Evolutionary conservation across 2,797 vertebrate genomes (phyloP).

Genomic region (Gastrophryne carolinensis): DNA sequence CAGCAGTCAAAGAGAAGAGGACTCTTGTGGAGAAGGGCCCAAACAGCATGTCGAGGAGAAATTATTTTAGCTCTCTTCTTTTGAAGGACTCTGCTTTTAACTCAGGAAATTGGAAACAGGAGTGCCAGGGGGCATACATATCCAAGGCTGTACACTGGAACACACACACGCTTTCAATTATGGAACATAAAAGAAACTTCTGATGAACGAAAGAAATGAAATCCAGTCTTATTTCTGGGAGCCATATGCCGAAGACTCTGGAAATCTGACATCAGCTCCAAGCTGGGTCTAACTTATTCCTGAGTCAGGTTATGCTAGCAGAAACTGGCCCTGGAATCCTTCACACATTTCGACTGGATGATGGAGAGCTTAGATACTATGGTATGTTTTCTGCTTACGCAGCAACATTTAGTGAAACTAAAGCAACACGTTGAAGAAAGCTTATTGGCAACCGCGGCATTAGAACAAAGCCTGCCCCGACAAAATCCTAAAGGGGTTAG

Average conservation of each 20-base stretch:
- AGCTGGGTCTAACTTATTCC: slow-evolving; percentile 55
- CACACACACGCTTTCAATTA: slow-evolving; percentile 82
- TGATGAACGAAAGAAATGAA: slow-evolving; percentile 76
- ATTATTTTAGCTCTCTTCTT: slow-evolving; percentile 85
- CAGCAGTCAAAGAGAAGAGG: slow-evolving; percentile 62
- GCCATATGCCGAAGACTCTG: slow-evolving; percentile 69
- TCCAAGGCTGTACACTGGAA: slow-evolving; percentile 77
- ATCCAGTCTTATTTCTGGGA: slow-evolving; percentile 69
- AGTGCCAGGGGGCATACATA: slow-evolving; percentile 88
- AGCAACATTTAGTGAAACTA: slow-evolving; percentile 4
- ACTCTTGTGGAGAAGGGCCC: slow-evolving; percentile 64
- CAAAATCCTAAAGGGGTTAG: no score
- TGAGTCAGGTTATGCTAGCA: slow-evolving; percentile 61
- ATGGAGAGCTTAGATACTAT: slow-evolving; percentile 13
- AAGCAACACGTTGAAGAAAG: neutral
- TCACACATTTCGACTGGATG: slow-evolving; percentile 52
- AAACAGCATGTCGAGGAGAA: slow-evolving; percentile 81
- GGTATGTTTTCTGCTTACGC: slow-evolving; percentile 8
- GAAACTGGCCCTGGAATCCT: slow-evolving; percentile 54
- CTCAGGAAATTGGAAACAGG: slow-evolving; percentile 97
- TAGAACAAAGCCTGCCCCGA: neutral
- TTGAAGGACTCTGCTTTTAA: slow-evolving; percentile 95
- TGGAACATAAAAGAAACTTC: slow-evolving; percentile 88
- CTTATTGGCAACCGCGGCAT: neutral
- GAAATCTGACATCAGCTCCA: slow-evolving; percentile 64